Percentiles rank a stretch among this genome's conserved stretches.
These are phyloP conservation scores for Hemibagrus guttatus DNA, from an alignment of 2,797 vertebrate species.

Conservation along the genomic window DNA sequence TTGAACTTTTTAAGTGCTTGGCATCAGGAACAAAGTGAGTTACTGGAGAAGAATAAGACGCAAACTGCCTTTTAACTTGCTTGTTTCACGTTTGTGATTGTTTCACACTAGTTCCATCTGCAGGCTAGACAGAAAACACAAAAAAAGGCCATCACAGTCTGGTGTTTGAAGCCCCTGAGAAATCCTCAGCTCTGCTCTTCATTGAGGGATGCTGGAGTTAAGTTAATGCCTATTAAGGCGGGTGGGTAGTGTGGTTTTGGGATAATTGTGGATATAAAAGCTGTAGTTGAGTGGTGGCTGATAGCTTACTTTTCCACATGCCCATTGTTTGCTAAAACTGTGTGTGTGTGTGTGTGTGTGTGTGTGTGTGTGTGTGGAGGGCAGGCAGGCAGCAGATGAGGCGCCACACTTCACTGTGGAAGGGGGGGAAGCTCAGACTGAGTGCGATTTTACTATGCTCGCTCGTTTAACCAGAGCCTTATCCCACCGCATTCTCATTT, in stretches of 20 bases:
- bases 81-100: conserved; percentile 21
- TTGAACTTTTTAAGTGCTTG: conserved; percentile 1
- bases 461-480: conserved; percentile 43
- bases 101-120: conserved; percentile 33
- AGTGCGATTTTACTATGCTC: conserved; percentile 45
- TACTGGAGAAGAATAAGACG: conserved; percentile 7
- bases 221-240: conserved; percentile 33
- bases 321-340: conserved; percentile 42
- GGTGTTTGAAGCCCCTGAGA: conserved; percentile 28
- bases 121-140: conserved; percentile 21
- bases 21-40: conserved; percentile 11
- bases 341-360: conserved; percentile 35
- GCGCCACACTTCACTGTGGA: conserved; percentile 42
- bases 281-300: conserved; percentile 36
- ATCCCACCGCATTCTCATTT: conserved; percentile 50
- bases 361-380: conserved; percentile 32
- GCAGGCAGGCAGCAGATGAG: conserved; percentile 38
- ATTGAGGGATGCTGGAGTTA: conserved; percentile 13
- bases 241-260: conserved; percentile 37
- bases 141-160: not conserved
- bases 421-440: conserved; percentile 31
- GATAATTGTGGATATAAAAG: conserved; percentile 48
- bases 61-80: conserved; percentile 5
- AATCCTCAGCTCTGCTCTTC: not conserved
- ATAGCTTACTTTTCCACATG: conserved; percentile 50